Percentiles rank a stretch among this genome's conserved stretches.
Conservation (phyloP, 2,113 vertebrate species). For the Glareola pratincola region DNA sequence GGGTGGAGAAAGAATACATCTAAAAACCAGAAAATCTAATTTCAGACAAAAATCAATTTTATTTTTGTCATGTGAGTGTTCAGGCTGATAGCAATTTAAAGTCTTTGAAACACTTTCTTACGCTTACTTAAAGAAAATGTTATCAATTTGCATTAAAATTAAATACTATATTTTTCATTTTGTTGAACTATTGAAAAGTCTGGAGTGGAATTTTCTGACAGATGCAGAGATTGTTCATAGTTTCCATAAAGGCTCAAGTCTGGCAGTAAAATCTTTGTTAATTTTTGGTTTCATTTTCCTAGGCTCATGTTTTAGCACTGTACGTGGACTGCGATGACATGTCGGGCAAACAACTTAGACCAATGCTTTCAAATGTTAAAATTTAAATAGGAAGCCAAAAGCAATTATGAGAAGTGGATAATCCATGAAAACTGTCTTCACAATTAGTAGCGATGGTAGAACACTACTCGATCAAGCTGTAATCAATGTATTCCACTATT, state of each 20-base stretch:
- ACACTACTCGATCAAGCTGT: not conserved
- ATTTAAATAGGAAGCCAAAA: not conserved
- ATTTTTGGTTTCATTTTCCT: not conserved
- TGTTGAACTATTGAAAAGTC: not conserved
- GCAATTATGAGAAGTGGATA: not conserved
- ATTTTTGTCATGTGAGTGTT: constrained; percentile 8
- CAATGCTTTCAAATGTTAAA: not conserved
- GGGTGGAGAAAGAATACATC: constrained; percentile 3
- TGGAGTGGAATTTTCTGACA: not conserved
- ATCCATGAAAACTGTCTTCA: not conserved
- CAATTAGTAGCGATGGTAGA: not conserved
- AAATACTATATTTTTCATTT: constrained; percentile 18
- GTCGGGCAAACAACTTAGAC: not conserved
- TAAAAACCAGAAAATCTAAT: constrained; percentile 8
- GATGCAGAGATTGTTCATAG: not conserved
- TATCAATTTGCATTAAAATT: constrained; percentile 28
- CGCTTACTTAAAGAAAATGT: not conserved
- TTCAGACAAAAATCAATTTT: constrained; percentile 45
- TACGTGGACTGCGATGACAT: not conserved
- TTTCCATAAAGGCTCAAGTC: not conserved
- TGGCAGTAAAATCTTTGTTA: not conserved
- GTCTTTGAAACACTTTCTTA: not conserved
- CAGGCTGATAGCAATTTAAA: constrained; percentile 29
- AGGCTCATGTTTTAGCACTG: not conserved
- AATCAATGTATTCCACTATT: not conserved